A percentile compares a stretch with the other conserved stretches of the same genome.
These are phyloP conservation scores for Antennarius maculatus DNA, from an alignment of 2,797 vertebrate genomes.

Conservation along the genomic window DNA sequence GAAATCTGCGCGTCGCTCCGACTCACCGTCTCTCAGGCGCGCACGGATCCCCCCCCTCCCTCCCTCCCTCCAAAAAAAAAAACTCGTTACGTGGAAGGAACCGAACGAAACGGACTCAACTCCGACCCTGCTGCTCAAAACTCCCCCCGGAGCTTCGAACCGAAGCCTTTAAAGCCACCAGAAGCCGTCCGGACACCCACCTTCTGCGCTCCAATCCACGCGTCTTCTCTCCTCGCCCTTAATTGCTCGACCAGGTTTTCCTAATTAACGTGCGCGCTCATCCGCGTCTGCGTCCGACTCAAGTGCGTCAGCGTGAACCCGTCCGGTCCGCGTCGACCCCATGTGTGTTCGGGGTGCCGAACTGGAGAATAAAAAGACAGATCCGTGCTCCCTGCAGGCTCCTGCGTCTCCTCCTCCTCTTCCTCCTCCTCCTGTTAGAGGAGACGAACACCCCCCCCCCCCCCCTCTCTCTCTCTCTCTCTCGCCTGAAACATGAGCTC, in stretches of 20 bases:
- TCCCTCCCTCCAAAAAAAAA: too few species aligned
- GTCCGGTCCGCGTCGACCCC: conserved; percentile 66
- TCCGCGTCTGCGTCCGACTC: conserved; percentile 45
- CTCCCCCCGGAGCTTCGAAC: too few species aligned
- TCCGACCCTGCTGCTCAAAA: background rate
- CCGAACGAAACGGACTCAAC: background rate
- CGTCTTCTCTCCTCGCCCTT: conserved; percentile 51
- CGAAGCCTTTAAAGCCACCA: background rate
- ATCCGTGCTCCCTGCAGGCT: conserved; percentile 38
- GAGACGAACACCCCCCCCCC: conserved; percentile 51
- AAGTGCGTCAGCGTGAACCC: conserved; percentile 42
- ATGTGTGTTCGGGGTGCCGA: conserved; percentile 61
- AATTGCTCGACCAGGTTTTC: conserved; percentile 77
- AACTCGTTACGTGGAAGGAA: conserved; percentile 26
- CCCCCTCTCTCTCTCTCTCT: conserved; percentile 52
- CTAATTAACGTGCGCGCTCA: conserved; percentile 70
- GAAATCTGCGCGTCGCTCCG: background rate
- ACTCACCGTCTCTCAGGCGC: conserved; percentile 54
- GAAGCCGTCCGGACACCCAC: conserved; percentile 38
- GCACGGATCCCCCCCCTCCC: conserved; percentile 34
- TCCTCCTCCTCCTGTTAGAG: conserved; percentile 63
- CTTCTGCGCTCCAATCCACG: conserved; percentile 50
- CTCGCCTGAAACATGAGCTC: conserved; percentile 72
- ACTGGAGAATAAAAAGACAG: conserved; percentile 33
- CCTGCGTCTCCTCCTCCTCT: conserved; percentile 36